These are phyloP conservation scores for Drosophila aff. DNA, from an alignment of 1,140 invertebrate species.

Conservation along the genomic window DNA sequence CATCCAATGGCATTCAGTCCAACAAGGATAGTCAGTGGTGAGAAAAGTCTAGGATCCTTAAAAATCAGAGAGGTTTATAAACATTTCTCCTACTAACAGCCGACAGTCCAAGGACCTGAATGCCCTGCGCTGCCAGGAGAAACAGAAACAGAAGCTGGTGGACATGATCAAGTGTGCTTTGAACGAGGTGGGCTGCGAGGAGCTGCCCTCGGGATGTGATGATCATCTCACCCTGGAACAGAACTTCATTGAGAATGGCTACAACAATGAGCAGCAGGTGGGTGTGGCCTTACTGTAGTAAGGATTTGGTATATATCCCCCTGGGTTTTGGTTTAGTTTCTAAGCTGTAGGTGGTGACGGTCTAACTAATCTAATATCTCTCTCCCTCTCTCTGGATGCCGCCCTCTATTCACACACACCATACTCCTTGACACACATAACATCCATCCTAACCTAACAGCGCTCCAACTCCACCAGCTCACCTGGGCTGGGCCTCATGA, in stretches of 20 bases:
- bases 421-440: slow-evolving; percentile 23
- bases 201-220: slow-evolving; percentile 93
- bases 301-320: not conserved
- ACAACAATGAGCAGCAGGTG: slow-evolving; percentile 83
- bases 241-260: slow-evolving; percentile 84
- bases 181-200: slow-evolving; percentile 93
- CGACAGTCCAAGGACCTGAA: slow-evolving; percentile 86
- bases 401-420: slow-evolving; percentile 23
- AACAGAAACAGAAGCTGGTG: slow-evolving; percentile 91
- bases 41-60: not conserved
- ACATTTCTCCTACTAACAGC: slow-evolving; percentile 15
- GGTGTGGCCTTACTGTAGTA: slow-evolving; percentile 23
- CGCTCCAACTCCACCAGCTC: slow-evolving; percentile 78
- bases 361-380: slow-evolving; percentile 50
- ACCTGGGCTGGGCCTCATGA: slow-evolving; percentile 78
- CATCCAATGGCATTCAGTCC: slow-evolving; percentile 85
- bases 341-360: slow-evolving; percentile 45
- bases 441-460: slow-evolving; percentile 51
- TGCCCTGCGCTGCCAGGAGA: slow-evolving; percentile 91
- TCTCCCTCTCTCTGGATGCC: slow-evolving; percentile 56
- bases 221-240: slow-evolving; percentile 88
- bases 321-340: slow-evolving; percentile 29
- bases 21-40: slow-evolving; percentile 84
- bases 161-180: slow-evolving; percentile 93
- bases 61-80: not conserved